A percentile compares a stretch with the other conserved stretches of the same genome.
These are phyloP conservation scores for Magallana nippona DNA, from an alignment of 2,888 invertebrate species.

Conservation along the genomic window DNA sequence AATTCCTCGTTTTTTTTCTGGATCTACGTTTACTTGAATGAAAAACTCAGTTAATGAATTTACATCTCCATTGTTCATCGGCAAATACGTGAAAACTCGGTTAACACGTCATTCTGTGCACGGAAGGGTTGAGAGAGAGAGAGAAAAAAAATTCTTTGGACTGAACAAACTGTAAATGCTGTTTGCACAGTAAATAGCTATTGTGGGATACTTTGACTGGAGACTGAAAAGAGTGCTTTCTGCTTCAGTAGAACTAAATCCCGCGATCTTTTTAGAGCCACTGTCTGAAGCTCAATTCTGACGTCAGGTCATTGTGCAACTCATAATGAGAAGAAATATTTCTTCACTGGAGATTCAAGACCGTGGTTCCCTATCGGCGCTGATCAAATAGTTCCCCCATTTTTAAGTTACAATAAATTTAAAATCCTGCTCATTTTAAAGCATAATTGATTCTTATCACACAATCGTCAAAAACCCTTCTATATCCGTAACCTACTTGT, in stretches of 20 bases:
- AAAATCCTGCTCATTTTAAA: slow-evolving; percentile 20
- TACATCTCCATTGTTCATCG: neutral
- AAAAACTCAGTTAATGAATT: slow-evolving; percentile 26
- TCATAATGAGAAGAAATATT: neutral
- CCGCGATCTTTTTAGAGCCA: neutral
- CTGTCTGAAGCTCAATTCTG: neutral
- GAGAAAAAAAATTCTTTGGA: neutral
- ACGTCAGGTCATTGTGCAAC: slow-evolving; percentile 12
- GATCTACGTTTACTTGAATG: slow-evolving; percentile 8
- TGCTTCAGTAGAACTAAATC: neutral
- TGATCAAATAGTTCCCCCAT: slow-evolving; percentile 7
- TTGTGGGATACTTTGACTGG: slow-evolving; percentile 18
- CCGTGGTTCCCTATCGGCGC: slow-evolving; percentile 1
- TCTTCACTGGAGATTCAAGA: neutral
- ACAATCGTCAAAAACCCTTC: slow-evolving; percentile 17
- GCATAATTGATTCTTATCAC: slow-evolving; percentile 17
- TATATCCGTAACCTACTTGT: neutral
- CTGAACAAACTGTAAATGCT: neutral
- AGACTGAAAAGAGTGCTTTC: neutral
- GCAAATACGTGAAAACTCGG: neutral
- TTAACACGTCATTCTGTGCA: neutral
- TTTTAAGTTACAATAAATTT: slow-evolving; percentile 23
- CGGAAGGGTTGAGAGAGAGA: neutral
- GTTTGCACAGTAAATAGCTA: neutral
- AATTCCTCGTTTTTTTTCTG: neutral